Evolutionary conservation across 2,113 vertebrate genomes (phyloP).

Genomic region (Microcebus tavaratra): DNA sequence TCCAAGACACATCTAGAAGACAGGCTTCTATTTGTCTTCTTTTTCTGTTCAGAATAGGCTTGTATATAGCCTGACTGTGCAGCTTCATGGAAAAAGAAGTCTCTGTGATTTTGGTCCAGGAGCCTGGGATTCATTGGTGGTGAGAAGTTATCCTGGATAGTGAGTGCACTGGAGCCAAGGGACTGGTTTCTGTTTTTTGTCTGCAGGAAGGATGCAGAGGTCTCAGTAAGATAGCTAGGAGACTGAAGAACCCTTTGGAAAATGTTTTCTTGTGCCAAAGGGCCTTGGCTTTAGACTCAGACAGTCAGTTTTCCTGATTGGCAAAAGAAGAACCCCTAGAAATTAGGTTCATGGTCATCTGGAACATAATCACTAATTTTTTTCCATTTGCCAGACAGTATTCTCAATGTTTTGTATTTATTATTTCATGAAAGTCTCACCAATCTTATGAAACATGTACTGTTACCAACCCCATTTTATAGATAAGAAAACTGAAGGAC

Average conservation of each 20-base stretch:
- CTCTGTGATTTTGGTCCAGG: conserved; percentile 39
- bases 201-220: neutral
- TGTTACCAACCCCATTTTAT: neutral
- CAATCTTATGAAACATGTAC: neutral
- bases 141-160: conserved; percentile 19
- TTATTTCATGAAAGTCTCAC: neutral
- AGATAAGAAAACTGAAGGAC: neutral
- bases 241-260: conserved; percentile 51
- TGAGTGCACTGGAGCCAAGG: neutral
- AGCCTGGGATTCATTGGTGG: conserved; percentile 27
- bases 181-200: conserved; percentile 29
- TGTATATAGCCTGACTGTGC: neutral
- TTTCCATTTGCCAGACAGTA: neutral
- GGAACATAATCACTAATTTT: conserved; percentile 43
- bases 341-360: conserved; percentile 46
- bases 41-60: neutral
- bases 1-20: conserved; percentile 5
- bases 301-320: conserved; percentile 43
- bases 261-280: conserved; percentile 49
- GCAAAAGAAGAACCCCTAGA: conserved; percentile 46
- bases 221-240: neutral
- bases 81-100: neutral
- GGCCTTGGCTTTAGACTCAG: conserved; percentile 60
- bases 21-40: neutral
- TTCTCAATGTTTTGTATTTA: neutral